These are phyloP conservation scores for Aphyosemion australe DNA, from an alignment of 2,113 vertebrate species.

Conservation along the genomic window DNA sequence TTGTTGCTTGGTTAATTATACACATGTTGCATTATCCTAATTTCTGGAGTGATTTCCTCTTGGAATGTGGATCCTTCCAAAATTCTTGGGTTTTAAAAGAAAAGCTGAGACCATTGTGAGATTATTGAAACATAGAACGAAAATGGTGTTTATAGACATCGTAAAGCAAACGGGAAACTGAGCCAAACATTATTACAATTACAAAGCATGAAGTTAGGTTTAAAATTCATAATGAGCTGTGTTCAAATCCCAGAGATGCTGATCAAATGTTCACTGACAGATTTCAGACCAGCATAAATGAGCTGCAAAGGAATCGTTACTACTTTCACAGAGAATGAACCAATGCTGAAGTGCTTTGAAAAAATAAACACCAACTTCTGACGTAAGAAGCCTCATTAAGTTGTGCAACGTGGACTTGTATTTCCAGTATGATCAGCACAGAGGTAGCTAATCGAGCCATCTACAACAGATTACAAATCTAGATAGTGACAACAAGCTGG, in stretches of 20 bases:
- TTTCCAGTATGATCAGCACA: background rate
- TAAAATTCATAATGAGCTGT: too few relatives aligned
- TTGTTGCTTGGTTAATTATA: slow-evolving; percentile 4
- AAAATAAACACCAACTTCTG: too few relatives aligned
- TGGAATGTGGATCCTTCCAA: background rate
- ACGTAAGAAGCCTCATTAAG: background rate
- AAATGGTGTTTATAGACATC: background rate
- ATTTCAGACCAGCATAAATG: too few relatives aligned
- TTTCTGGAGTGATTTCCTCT: background rate
- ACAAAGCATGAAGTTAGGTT: too few relatives aligned
- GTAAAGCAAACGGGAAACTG: background rate
- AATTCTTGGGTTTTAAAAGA: background rate
- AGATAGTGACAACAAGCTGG: background rate
- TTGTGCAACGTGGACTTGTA: background rate
- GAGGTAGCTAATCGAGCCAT: background rate
- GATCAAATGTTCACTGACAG: too few relatives aligned
- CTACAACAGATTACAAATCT: background rate
- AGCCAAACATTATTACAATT: too few relatives aligned
- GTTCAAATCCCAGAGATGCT: too few relatives aligned
- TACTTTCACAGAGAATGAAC: background rate
- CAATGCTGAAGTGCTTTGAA: background rate
- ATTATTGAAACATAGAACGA: background rate
- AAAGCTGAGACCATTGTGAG: background rate
- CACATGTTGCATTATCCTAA: background rate
- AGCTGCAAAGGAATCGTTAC: too few relatives aligned